Base-by-base conservation (phyloP, 2,797 vertebrate species). In the Dallia pectoralis region DNA sequence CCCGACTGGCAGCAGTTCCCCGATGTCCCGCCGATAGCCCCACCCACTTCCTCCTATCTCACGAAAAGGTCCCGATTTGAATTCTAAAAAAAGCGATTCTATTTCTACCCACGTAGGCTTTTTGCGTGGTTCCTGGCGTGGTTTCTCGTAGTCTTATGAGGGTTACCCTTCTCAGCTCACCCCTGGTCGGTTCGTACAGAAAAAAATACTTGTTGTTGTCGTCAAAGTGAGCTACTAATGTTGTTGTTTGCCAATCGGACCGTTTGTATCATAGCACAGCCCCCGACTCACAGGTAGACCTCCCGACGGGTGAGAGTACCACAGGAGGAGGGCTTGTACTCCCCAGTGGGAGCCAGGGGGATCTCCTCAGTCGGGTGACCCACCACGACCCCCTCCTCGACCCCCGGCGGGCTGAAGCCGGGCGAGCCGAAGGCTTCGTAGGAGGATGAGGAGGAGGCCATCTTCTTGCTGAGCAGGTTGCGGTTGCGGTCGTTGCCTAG, bases 401-500 rank as follows among this genome's bases (percentile, higher is more conserved):
- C 84, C 74, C 86, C 88, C 4, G 89, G 82, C 0, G 86, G 87
- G 75, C 86, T 93, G 84, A 96, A 98, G 86, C 94, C 95, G 86
- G 97, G 94, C 19, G 94, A 91, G 4, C 91, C 93, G 91, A 96
- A 95, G 91, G 94, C 93, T 87, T 98, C 97, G 73, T 98, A 99
- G 81, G 96, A 96, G 83, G 97, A 98, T 91, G 97, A 98, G 86
- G 96, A 97, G 89, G 96, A 96, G 90, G 96, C 95, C 93, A 98
- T 94, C 94, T 97, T 99, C 95, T 96, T 98, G 92, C 95, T 97
- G 74, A 99, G 96, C 89, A 98, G 95, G 93, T 99, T 99, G 89
- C 97, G 95, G 92, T 99, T 99, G 89, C 97, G 97, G 90, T 99
- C 97, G 25, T 32, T 32, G 68, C 97, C 97, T 93, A 97, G 94